Base-by-base conservation (phyloP, 2,113 vertebrate genomes). In the Anhinga rufa region DNA sequence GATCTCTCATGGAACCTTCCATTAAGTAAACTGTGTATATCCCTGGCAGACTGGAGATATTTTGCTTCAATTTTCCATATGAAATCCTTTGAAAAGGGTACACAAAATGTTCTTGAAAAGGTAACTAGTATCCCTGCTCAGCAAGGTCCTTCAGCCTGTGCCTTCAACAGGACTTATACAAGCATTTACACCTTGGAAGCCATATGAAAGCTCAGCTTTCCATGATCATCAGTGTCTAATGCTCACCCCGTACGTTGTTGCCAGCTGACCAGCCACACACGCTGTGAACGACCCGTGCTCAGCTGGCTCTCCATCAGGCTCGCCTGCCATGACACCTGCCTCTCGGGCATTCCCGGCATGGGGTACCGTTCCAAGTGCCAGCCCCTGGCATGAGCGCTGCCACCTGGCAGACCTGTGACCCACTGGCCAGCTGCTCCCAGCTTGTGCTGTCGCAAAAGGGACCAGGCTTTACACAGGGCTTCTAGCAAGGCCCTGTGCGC, bases 331-430 rank as follows among this genome's bases (percentile, higher is more conserved):
- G 1, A 29, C 46, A 15, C 22, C 65, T 38, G 22, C 46, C 46
- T 51, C 58, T 34, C 1, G 1, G 69, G 71, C 78, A 34, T 38
- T 72, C 65, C 71, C 17, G 4, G 40, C 52, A 34, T 6, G n/a
- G 22, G n/a, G 13, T n/a, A 36, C 34, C 4, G 0, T 17, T 72
- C 77, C 65, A 42, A 28, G 26, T 12, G 58, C 58, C 82, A 82
- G 70, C 44, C 15, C 28, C 72, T 1, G 1, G 44, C 1, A 0
- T 3, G 36, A 38, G 32, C 4, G 1, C 62, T 76, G 82, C 76
- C 60, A 24, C 62, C 52, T 36, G 57, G 25, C 87, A 86, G 21
- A 32, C 70, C 54, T 21, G 70, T 2, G 26, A 71, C 12, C 57
- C 64, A 25, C 64, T 42, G 51, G n/a, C 77, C 82, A 66, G 82